Conservation (phyloP, 1,140 invertebrate genomes). For the Drosophila micromelanica region DNA sequence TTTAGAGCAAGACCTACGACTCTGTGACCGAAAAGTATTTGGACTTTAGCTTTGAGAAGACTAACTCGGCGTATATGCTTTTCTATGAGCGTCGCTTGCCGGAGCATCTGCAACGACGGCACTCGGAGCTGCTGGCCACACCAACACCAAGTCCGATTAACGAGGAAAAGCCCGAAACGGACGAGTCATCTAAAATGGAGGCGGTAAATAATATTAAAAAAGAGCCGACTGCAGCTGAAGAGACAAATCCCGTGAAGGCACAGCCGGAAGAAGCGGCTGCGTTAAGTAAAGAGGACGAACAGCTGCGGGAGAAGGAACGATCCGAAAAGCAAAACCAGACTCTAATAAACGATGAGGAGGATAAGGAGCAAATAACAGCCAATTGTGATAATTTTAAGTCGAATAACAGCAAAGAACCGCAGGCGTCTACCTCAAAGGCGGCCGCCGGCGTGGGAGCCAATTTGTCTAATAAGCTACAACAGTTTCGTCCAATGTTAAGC, state of each 20-base stretch:
- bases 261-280: conserved; percentile 1
- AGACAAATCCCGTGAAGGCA: conserved; percentile 19
- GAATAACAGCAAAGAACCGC: conserved; percentile 66
- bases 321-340: conserved; percentile 9
- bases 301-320: conserved; percentile 5
- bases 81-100: conserved; percentile 92
- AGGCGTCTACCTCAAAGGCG: conserved; percentile 76
- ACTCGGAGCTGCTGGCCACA: conserved; percentile 69
- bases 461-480: conserved; percentile 36
- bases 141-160: conserved; percentile 70
- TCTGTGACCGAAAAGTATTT: conserved; percentile 98
- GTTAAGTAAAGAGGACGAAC: background rate
- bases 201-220: conserved; percentile 24
- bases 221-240: conserved; percentile 1
- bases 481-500: conserved; percentile 85
- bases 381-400: conserved; percentile 78
- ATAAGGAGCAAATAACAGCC: conserved; percentile 73
- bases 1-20: conserved; percentile 96
- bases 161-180: conserved; percentile 56
- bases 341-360: background rate
- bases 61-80: conserved; percentile 98
- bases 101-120: conserved; percentile 74
- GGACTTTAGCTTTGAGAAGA: conserved; percentile 99
- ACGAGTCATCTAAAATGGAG: conserved; percentile 38
- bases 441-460: conserved; percentile 31